Evolutionary conservation across 2,113 vertebrate genomes (phyloP).

Genomic region (Sebastes schlegelii): DNA sequence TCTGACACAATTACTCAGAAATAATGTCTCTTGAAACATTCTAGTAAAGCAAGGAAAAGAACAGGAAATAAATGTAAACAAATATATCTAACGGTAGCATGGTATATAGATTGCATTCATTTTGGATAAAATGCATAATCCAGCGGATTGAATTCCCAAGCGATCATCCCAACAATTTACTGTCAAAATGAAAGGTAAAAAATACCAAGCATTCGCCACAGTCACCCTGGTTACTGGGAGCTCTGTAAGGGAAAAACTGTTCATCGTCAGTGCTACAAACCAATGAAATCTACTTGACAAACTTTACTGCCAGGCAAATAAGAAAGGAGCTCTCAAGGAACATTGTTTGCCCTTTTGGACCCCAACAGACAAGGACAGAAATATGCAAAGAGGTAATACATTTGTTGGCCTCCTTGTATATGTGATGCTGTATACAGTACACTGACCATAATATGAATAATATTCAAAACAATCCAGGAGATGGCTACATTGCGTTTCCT

Average conservation of each 20-base stretch:
- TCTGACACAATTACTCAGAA: neutral
- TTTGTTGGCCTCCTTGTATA: neutral
- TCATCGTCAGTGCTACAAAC: slow-evolving; percentile 8
- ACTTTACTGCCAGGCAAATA: slow-evolving; percentile 1
- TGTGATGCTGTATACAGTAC: neutral
- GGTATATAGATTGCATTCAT: neutral
- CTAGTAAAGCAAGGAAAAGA: neutral
- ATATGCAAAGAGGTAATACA: neutral
- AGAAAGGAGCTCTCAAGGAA: neutral
- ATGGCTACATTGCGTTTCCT: neutral
- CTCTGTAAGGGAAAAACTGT: slow-evolving; percentile 2
- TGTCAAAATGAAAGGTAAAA: neutral
- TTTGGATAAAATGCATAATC: neutral
- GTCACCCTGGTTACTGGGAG: slow-evolving; percentile 47
- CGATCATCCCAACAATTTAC: neutral
- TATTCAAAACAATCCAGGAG: neutral
- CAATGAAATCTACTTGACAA: slow-evolving; percentile 23
- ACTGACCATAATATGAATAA: neutral
- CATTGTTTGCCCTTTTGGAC: neutral
- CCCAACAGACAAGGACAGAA: neutral
- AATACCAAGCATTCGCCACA: neutral
- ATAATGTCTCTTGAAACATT: neutral
- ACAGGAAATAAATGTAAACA: neutral
- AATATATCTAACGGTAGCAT: neutral
- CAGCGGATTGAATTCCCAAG: neutral